phyloP scores from a whole-genome alignment of 2,888 invertebrate genomes.

The Disparrhopalites patrizii region DNA sequence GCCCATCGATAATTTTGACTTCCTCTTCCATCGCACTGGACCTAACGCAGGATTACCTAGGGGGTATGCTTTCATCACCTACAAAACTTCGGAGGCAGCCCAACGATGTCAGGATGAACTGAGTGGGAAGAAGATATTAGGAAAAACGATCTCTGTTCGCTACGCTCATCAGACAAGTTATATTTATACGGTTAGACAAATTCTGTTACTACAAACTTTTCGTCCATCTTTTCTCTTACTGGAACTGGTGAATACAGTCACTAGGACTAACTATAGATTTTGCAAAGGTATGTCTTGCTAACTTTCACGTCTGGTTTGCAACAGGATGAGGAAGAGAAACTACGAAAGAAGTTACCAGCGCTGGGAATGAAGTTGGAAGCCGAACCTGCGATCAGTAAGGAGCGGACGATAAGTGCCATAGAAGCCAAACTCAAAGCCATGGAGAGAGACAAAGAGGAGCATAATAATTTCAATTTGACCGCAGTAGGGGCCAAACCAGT shows the following conservation, averaged over 20 bases:
- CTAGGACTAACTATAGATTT: background rate
- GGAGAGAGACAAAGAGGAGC: conserved; percentile 53
- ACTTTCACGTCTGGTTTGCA: too few relatives aligned
- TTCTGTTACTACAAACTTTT: too few relatives aligned
- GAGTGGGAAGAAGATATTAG: conserved; percentile 70
- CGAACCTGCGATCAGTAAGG: conserved; percentile 61
- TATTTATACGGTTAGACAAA: conserved; percentile 9
- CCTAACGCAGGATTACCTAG: conserved; percentile 69
- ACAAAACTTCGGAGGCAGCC: conserved; percentile 64
- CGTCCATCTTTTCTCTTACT: background rate
- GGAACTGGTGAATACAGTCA: background rate
- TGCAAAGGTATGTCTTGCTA: background rate
- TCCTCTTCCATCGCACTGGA: conserved; percentile 87
- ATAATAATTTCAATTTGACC: conserved; percentile 14
- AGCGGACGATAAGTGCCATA: conserved; percentile 73
- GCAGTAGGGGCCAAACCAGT: background rate
- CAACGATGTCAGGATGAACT: conserved; percentile 66
- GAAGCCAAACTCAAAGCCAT: conserved; percentile 80
- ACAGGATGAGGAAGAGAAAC: conserved; percentile 72
- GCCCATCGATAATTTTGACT: conserved; percentile 89
- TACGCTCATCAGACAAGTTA: conserved; percentile 58
- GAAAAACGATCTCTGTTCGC: conserved; percentile 71
- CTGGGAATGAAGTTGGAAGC: conserved; percentile 49
- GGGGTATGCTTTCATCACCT: conserved; percentile 92
- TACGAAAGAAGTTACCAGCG: conserved; percentile 63